Evolutionary conservation across 2,113 vertebrate species (phyloP).

Genomic region (Emydocephalus ijimae): DNA sequence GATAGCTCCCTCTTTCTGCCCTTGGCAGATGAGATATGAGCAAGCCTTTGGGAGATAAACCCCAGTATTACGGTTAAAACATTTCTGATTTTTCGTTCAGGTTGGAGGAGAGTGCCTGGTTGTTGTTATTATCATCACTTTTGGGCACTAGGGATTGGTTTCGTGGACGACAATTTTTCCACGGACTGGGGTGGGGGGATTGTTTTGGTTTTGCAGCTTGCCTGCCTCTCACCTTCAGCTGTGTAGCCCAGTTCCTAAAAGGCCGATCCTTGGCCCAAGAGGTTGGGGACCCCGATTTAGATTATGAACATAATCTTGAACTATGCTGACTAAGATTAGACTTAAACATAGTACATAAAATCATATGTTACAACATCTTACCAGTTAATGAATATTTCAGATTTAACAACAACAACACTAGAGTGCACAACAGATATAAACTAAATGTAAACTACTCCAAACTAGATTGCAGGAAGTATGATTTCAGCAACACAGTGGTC

Average conservation of each 20-base stretch:
- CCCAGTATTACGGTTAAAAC: not conserved
- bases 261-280: too few relatives aligned
- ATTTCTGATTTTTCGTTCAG: not conserved
- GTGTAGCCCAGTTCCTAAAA: not conserved
- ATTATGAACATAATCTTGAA: not conserved
- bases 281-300: not conserved
- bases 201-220: not conserved
- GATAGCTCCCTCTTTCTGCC: not conserved
- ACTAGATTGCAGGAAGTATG: too few relatives aligned
- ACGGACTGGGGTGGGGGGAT: not conserved
- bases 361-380: too few relatives aligned
- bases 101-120: not conserved
- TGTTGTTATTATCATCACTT: not conserved
- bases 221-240: not conserved
- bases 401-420: too few relatives aligned
- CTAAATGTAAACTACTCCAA: too few relatives aligned
- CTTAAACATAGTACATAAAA: too few relatives aligned
- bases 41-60: not conserved
- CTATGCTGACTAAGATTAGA: too few relatives aligned
- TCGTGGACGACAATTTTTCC: not conserved
- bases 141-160: not conserved
- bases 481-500: too few relatives aligned
- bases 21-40: not conserved
- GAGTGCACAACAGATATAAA: too few relatives aligned
- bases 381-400: too few relatives aligned